These are phyloP conservation scores for Falcaria lacertinaria DNA, from an alignment of 2,888 invertebrate genomes.

Conservation along the genomic window DNA sequence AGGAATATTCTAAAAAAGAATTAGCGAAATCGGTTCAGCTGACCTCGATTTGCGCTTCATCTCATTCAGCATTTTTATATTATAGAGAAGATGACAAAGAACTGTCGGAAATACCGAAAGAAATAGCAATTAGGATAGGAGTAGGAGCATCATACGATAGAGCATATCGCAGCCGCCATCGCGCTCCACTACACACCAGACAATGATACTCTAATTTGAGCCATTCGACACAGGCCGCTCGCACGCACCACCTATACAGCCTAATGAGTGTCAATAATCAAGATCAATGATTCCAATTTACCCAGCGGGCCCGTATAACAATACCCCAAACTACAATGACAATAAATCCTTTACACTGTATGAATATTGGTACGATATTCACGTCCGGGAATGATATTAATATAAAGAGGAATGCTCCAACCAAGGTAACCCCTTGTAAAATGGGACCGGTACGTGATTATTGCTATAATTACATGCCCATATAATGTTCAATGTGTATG, in stretches of 20 bases:
- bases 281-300: conserved; percentile 32
- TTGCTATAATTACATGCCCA: conserved; percentile 37
- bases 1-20: too few relatives aligned
- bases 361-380: conserved; percentile 28
- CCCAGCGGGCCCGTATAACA: conserved; percentile 9
- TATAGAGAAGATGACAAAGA: conserved; percentile 12
- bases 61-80: conserved; percentile 31
- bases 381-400: conserved; percentile 33
- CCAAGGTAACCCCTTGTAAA: conserved; percentile 38
- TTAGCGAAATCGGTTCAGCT: too few relatives aligned
- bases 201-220: conserved; percentile 73
- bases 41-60: too few relatives aligned
- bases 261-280: conserved; percentile 63
- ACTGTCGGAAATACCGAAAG: conserved; percentile 53
- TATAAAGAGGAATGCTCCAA: conserved; percentile 34
- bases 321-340: conserved; percentile 4
- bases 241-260: conserved; percentile 34
- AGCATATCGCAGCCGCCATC: conserved; percentile 37
- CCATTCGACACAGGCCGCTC: conserved; percentile 62
- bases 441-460: conserved; percentile 37
- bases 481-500: conserved; percentile 48
- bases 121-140: conserved; percentile 71
- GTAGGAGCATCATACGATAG: conserved; percentile 49
- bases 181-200: conserved; percentile 60
- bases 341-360: conserved; percentile 14